Percentiles rank a stretch among this genome's conserved stretches.
Evolutionary conservation across 2,797 vertebrate species (phyloP).

Genomic region (Zenarchopterus dispar): DNA sequence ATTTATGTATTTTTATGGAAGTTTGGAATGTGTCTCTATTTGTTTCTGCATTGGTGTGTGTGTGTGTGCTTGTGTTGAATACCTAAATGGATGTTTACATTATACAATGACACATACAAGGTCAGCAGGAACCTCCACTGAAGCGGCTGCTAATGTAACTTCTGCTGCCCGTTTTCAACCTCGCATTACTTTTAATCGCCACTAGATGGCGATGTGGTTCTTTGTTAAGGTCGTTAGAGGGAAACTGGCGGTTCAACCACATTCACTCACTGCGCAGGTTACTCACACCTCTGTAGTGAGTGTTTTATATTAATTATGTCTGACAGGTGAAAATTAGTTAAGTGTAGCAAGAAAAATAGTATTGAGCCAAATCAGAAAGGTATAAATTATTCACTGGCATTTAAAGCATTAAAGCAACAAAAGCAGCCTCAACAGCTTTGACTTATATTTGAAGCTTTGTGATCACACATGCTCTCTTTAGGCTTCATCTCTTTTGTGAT

Average conservation of each 20-base stretch:
- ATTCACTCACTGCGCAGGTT: conserved; percentile 37
- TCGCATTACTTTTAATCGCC: conserved; percentile 23
- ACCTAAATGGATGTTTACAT: conserved; percentile 49
- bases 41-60: conserved; percentile 28
- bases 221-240: conserved; percentile 20
- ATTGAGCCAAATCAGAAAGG: background rate
- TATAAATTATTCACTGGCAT: conserved; percentile 8
- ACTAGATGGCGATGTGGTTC: conserved; percentile 74
- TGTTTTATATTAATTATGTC: conserved; percentile 43
- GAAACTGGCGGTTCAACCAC: conserved; percentile 46
- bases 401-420: conserved; percentile 30
- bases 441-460: conserved; percentile 14
- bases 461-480: background rate
- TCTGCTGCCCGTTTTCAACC: conserved; percentile 21
- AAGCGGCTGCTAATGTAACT: conserved; percentile 47
- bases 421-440: conserved; percentile 7
- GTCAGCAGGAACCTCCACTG: conserved; percentile 50
- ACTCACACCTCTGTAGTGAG: conserved; percentile 34
- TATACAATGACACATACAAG: conserved; percentile 59
- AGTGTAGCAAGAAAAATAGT: conserved; percentile 17
- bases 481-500: conserved; percentile 1
- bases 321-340: conserved; percentile 27
- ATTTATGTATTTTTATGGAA: no score
- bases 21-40: conserved; percentile 2
- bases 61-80: conserved; percentile 37